Conservation (phyloP, 2,113 vertebrate species). For the Ptilorrhoa leucosticta region DNA sequence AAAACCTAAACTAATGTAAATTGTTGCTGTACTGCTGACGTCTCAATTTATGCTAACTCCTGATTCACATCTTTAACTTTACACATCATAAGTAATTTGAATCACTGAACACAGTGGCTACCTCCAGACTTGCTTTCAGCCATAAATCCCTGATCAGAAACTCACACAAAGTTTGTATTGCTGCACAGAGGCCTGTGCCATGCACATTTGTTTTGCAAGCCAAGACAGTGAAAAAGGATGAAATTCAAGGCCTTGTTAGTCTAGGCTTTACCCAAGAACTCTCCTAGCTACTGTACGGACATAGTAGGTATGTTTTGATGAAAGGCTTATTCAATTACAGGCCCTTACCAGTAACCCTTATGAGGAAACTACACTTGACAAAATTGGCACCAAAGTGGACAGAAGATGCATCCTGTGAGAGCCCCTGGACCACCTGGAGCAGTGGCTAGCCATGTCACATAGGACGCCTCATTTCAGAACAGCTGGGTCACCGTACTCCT, state of each 20-base stretch:
- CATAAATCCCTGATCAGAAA: background rate
- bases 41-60: background rate
- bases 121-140: background rate
- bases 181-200: background rate
- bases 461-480: background rate
- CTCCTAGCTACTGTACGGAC: background rate
- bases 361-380: background rate
- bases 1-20: background rate
- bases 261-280: background rate
- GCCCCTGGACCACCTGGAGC: background rate
- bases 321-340: background rate
- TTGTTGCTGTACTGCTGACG: background rate
- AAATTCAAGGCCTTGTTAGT: background rate
- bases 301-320: background rate
- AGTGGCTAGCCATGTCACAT: rapidly evolving
- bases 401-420: background rate
- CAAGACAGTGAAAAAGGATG: background rate
- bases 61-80: conserved; percentile 18
- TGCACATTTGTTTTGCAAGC: background rate
- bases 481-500: background rate
- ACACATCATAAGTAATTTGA: background rate
- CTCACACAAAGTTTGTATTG: background rate
- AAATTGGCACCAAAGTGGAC: background rate
- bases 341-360: background rate
- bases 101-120: background rate